Conservation (phyloP, 2,797 vertebrate genomes). For the Danionella dracula region DNA sequence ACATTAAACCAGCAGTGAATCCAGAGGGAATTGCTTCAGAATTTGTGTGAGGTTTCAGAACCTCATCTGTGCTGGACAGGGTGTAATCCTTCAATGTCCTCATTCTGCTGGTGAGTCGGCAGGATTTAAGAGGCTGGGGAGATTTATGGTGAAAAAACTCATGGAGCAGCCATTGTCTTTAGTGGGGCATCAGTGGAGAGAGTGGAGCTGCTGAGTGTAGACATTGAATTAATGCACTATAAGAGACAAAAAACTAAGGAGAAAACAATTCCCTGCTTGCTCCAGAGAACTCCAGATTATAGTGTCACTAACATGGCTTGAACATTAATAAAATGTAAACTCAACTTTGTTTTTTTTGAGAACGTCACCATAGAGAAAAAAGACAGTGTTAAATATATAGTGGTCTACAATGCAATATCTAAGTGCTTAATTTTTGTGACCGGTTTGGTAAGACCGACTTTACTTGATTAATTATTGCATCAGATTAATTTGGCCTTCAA, state of each 20-base stretch:
- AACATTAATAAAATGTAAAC: no score
- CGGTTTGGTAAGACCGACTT: no score
- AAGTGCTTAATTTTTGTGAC: no score
- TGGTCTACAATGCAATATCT: no score
- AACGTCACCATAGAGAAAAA: no score
- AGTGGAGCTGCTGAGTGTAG: no score
- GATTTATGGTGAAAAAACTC: not conserved
- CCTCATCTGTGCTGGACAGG: not conserved
- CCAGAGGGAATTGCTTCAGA: not conserved
- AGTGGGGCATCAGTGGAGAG: not conserved
- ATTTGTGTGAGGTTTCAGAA: slow-evolving; percentile 10
- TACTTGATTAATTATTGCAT: no score
- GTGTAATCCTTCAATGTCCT: slow-evolving; percentile 25
- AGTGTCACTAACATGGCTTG: no score
- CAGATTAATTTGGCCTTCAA: no score
- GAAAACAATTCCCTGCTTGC: not conserved
- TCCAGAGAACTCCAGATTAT: not conserved
- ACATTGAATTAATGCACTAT: not conserved
- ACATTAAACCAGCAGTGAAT: not conserved
- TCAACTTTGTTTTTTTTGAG: no score
- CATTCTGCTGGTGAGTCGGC: slow-evolving; percentile 13
- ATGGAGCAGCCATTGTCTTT: slow-evolving; percentile 11
- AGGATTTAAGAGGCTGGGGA: slow-evolving; percentile 13
- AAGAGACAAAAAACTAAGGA: not conserved
- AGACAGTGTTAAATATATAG: no score